Evolutionary conservation across 2,797 vertebrate genomes (phyloP), one percentile per base, ranked within the genome.

Genomic region (Enteromius fasciolatus): DNA sequence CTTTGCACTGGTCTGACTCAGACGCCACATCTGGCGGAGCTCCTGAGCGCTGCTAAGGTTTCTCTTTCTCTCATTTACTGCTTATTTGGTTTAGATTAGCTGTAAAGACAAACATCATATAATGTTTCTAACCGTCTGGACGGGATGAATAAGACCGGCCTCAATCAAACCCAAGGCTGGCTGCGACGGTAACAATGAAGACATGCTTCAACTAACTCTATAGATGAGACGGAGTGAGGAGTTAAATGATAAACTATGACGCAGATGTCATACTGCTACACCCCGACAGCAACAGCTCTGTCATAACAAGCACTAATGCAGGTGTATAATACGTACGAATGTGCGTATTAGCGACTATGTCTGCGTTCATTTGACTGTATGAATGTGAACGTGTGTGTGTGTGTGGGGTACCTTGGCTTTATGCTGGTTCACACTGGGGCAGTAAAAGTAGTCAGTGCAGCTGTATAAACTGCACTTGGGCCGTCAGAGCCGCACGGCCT

Each of bases 391-490:
- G 78, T 80, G 82, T 86, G 80, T 82, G 80, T 82, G 44, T 46
- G 50, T 39, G 54, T 28, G 76, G 68, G 64, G 68, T 83, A 80
- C 81, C 57, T 44, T 74, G 76, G 79, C 87, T 57, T 63, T 86
- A 88, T 84, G 88, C 84, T 85, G 87, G 84, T 85, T 88, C 89
- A 86, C 87, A 84, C 67, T 63, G 63, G 88, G 84, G 78, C 89
- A 87, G 80, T 85, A 86, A 81, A 89, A 90, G 82, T 73, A 91
- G 90, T 93, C 87, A 76, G 84, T 85, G 94, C 96, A 97, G 96
- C 96, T 98, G 96, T 95, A 94, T 93, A 97, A 97, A 97, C 96
- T 92, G 84, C 63, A 25, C 23, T 88, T 89, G 81, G 77, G 85
- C 89, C 70, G 59, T 61, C 78, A 79, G 81, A 84, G 76, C 81